A percentile compares a stretch with the other conserved stretches of the same genome.
Conservation (phyloP, 2,113 vertebrate genomes). For the Microtus richardsoni region DNA sequence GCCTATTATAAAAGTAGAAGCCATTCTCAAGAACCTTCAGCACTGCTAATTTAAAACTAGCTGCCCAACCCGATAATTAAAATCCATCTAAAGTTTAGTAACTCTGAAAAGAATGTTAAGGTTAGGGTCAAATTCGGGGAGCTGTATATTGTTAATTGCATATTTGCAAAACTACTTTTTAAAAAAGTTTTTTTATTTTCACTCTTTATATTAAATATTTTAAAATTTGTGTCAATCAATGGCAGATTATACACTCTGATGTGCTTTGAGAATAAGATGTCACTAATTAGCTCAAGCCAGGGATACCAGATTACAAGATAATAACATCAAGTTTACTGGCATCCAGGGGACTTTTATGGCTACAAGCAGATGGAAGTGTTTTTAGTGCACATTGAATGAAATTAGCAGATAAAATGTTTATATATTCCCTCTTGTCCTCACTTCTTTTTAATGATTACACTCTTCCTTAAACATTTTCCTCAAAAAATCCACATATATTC, state of each 20-base stretch:
- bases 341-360: slow-evolving; percentile 36
- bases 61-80: neutral
- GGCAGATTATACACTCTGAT: neutral
- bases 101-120: neutral
- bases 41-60: neutral
- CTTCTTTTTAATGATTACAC: neutral
- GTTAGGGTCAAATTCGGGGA: neutral
- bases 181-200: neutral
- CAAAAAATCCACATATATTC: neutral
- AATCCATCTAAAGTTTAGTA: neutral
- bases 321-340: slow-evolving; percentile 50
- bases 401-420: slow-evolving; percentile 56
- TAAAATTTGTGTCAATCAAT: neutral
- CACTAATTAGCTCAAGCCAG: slow-evolving; percentile 52
- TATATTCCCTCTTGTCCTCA: slow-evolving; percentile 6
- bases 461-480: slow-evolving; percentile 51
- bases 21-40: no score
- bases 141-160: no score
- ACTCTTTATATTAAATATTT: slow-evolving; percentile 5
- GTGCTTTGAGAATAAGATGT: slow-evolving; percentile 57
- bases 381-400: slow-evolving; percentile 48
- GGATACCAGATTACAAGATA: slow-evolving; percentile 47
- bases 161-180: neutral
- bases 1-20: neutral
- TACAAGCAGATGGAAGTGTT: slow-evolving; percentile 60